A percentile compares a stretch with the other conserved stretches of the same genome.
These are phyloP conservation scores for Notarius quadriscutis DNA, from an alignment of 2,113 vertebrate species.

Conservation along the genomic window DNA sequence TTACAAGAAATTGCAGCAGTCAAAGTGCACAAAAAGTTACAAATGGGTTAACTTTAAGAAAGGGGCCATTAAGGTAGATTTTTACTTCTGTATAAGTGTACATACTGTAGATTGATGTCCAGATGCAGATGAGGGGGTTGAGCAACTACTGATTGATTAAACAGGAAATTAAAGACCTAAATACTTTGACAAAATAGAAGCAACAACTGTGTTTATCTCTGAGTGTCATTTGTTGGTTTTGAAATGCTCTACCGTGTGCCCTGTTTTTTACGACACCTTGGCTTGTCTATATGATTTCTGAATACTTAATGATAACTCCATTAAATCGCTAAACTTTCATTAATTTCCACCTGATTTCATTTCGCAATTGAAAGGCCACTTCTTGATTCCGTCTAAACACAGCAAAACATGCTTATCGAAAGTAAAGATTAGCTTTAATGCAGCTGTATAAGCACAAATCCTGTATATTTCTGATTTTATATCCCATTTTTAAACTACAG, in stretches of 20 bases:
- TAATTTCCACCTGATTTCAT: neutral
- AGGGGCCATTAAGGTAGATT: neutral
- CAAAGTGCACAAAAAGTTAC: neutral
- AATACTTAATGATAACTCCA: neutral
- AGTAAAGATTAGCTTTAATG: neutral
- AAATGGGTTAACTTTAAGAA: neutral
- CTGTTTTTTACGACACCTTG: neutral
- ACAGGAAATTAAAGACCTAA: neutral
- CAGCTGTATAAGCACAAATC: neutral
- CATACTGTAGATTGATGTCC: neutral
- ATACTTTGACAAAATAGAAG: neutral
- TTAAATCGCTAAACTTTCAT: neutral
- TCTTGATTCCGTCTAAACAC: neutral
- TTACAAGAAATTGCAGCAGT: neutral
- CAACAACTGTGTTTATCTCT: neutral
- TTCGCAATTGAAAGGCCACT: neutral
- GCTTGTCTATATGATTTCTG: neutral
- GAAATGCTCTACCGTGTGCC: neutral
- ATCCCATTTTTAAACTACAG: neutral
- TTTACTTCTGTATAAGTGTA: neutral
- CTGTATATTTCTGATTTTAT: neutral
- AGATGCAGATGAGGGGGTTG: neutral
- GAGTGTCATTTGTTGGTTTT: neutral
- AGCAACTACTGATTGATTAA: neutral
- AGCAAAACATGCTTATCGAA: neutral